Evolutionary conservation across 2,797 vertebrate genomes (phyloP), one percentile per base, ranked within the genome.

Genomic region (Enteromius treurensis): DNA sequence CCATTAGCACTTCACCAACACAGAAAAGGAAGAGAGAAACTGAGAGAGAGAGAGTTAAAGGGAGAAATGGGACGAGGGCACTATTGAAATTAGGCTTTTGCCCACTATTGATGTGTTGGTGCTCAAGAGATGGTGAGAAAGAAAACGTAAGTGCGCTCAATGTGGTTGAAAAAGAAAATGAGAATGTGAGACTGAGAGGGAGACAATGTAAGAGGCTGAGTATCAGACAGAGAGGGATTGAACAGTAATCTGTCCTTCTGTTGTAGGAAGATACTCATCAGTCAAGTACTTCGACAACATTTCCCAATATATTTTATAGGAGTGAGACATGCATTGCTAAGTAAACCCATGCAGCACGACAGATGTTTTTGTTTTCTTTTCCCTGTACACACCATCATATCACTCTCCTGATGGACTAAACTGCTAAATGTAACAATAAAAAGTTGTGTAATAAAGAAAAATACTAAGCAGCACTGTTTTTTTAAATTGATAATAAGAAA

Each of bases 1-100:
- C 82, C 62, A 81, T 89, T 88, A 85, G 81, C 84, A 85, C 81
- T 86, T 89, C 82, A 80, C 71, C 81, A 82, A 62, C 58, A 80
- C 45, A 60, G 71, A 76, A 70, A 34, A 60, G 62, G 71, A 69
- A 65, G 85, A 67, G 80, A 58, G 60, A 69, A 62, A 47, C 60
- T 23, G 21, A 37, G 34, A 75, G 49, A 32, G 49, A 74, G 64
- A 37, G 51, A 65, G 40, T 80, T 0, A 77, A 64, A 77, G n/a
- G n/a, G 7, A 81, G 21, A 71, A 32, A 85, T 23, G 29, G 34
- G 47, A 53, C 2, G 7, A 80, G 68, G 53, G 67, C 49, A 26
- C 75, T 65, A 79, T 81, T 80, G 64, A 71, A 73, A 84, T 77
- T 51, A 78, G 51, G 49, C n/a, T 62, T 78, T 83, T 77, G 64